phyloP scores from a whole-genome alignment of 2,888 invertebrate genomes.

The Hedychridium roseum region DNA sequence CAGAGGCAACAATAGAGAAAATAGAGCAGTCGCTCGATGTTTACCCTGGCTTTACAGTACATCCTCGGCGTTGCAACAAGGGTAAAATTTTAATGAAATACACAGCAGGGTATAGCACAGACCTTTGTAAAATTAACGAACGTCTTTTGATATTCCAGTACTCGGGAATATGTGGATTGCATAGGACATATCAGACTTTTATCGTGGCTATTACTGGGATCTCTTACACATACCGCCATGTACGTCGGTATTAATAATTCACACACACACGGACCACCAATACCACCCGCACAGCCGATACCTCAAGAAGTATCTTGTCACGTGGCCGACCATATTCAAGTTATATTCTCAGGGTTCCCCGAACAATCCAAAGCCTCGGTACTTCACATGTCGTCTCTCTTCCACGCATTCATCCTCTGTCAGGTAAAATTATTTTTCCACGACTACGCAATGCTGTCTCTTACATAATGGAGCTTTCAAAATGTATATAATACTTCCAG shows the following conservation, averaged over 20 bases:
- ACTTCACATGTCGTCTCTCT: conserved; percentile 94
- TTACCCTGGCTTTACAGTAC: conserved; percentile 92
- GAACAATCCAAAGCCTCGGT: conserved; percentile 93
- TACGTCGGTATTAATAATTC: conserved; percentile 63
- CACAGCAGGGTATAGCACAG: too few relatives aligned
- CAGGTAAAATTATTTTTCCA: too few relatives aligned
- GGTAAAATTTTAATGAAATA: too few relatives aligned
- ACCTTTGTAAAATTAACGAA: too few relatives aligned
- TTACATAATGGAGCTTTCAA: too few relatives aligned
- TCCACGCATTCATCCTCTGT: conserved; percentile 96
- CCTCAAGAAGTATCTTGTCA: conserved; percentile 96
- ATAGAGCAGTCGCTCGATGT: conserved; percentile 80
- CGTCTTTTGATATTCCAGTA: conserved; percentile 73
- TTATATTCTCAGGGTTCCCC: conserved; percentile 95
- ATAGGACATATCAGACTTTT: conserved; percentile 92
- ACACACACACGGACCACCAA: conserved; percentile 54
- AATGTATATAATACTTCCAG: too few relatives aligned
- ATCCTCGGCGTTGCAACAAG: conserved; percentile 81
- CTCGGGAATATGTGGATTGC: conserved; percentile 94
- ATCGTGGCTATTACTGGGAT: conserved; percentile 95
- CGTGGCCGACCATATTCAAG: conserved; percentile 96
- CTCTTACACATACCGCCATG: conserved; percentile 87
- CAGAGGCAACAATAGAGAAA: conserved; percentile 84
- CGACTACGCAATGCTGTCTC: too few relatives aligned
- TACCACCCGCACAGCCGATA: conserved; percentile 79